Conservation (phyloP, 2,113 vertebrate genomes). For the Poecile atricapillus region DNA sequence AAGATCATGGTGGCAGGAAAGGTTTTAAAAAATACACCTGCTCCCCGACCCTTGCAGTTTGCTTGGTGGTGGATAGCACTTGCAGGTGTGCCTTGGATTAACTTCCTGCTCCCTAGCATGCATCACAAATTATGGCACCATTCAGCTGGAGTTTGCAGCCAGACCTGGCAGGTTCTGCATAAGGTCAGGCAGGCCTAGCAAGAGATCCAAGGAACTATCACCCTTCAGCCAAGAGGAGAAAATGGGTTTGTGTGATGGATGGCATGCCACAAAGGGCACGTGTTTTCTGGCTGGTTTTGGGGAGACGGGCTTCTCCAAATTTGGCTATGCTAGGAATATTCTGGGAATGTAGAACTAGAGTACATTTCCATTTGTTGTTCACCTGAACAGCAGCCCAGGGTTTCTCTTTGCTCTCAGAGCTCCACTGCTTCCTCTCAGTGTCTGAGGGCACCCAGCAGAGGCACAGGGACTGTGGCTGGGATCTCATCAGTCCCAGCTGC, state of each 20-base stretch:
- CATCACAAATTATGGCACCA: background rate
- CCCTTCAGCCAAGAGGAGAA: background rate
- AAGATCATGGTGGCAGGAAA: background rate
- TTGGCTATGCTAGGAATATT: background rate
- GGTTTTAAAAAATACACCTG: background rate
- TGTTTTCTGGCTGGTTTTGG: background rate
- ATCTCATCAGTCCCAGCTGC: rapidly evolving
- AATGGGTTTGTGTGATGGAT: background rate
- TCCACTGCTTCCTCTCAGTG: rapidly evolving
- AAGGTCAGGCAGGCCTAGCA: background rate
- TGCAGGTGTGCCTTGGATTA: background rate
- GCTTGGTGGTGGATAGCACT: background rate
- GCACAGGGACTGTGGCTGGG: background rate
- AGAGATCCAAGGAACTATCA: background rate
- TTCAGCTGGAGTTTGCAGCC: background rate
- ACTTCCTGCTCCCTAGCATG: background rate
- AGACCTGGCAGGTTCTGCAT: background rate
- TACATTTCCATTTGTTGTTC: background rate
- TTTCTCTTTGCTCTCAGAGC: background rate
- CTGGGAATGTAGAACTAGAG: background rate
- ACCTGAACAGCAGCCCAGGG: background rate
- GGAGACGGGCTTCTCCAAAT: background rate
- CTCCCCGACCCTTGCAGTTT: background rate
- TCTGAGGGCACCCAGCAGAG: background rate
- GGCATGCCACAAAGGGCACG: rapidly evolving